Percentiles rank a stretch among this genome's conserved stretches.
These are phyloP conservation scores for Proteles cristata DNA, from an alignment of 2,113 vertebrate species.

Conservation along the genomic window DNA sequence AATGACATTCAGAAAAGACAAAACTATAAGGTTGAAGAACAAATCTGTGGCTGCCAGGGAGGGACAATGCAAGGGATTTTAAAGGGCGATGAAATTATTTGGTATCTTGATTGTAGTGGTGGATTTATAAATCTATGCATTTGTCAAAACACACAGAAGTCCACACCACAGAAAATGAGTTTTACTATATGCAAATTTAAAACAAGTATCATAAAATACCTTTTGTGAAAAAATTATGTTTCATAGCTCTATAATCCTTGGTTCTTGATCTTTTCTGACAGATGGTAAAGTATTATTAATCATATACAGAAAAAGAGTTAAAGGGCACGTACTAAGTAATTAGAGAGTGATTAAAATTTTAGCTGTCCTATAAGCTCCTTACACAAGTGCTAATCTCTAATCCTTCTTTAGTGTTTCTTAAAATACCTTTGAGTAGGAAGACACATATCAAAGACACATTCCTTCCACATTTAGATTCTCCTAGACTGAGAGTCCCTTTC, in stretches of 20 bases:
- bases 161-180: background rate
- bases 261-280: background rate
- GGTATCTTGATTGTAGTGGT: background rate
- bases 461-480: background rate
- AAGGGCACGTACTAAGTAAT: slow-evolving; percentile 69
- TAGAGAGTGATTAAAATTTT: slow-evolving; percentile 81
- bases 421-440: slow-evolving; percentile 61
- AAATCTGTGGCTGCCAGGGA: background rate
- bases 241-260: background rate
- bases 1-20: background rate
- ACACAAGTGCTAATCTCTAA: slow-evolving; percentile 75
- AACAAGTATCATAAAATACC: background rate
- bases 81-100: background rate
- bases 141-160: background rate
- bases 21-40: background rate
- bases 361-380: slow-evolving; percentile 80
- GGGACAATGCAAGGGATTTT: background rate
- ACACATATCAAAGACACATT: background rate
- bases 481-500: background rate
- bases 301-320: background rate
- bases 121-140: background rate
- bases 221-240: background rate
- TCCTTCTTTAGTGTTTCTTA: slow-evolving; percentile 75
- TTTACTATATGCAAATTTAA: background rate
- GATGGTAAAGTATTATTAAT: slow-evolving; percentile 40